Evolutionary conservation across 2,888 invertebrate genomes (phyloP).

Genomic region (Cheilosia soror): DNA sequence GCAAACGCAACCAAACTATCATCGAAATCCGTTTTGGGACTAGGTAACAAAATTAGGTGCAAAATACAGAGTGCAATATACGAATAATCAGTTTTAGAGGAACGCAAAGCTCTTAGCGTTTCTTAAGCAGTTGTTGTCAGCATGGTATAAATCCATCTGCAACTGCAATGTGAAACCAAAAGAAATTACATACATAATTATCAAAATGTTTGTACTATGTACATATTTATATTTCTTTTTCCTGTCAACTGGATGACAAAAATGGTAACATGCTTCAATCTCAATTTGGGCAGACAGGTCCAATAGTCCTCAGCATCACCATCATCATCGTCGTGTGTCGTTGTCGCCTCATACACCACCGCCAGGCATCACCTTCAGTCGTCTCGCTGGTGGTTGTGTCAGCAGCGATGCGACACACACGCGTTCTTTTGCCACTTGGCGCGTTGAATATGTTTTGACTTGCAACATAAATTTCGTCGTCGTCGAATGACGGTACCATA

Average conservation of each 20-base stretch:
- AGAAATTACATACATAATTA: conserved; percentile 12
- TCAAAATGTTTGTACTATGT: neutral
- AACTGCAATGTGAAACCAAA: conserved; percentile 16
- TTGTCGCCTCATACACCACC: conserved; percentile 1
- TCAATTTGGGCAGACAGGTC: conserved; percentile 48
- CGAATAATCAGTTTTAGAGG: conserved; percentile 8
- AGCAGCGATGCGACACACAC: conserved; percentile 41
- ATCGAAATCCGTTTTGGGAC: conserved; percentile 44
- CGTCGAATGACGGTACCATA: neutral
- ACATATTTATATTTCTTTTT: neutral
- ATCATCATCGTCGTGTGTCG: neutral
- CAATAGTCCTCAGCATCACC: conserved; percentile 32
- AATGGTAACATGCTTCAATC: conserved; percentile 60
- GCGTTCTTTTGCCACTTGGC: conserved; percentile 59
- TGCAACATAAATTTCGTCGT: conserved; percentile 40
- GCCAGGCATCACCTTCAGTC: conserved; percentile 20
- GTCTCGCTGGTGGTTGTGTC: conserved; percentile 20
- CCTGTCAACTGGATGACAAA: conserved; percentile 39
- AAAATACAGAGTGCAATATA: conserved; percentile 23
- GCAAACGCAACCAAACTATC: conserved; percentile 45
- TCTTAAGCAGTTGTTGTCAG: neutral
- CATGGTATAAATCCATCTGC: conserved; percentile 52
- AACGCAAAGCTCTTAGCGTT: neutral
- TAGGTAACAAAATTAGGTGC: conserved; percentile 23
- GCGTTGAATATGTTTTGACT: conserved; percentile 28